A percentile compares a stretch with the other conserved stretches of the same genome.
These are phyloP conservation scores for Chionomys nivalis DNA, from an alignment of 2,113 vertebrate genomes.

Conservation along the genomic window DNA sequence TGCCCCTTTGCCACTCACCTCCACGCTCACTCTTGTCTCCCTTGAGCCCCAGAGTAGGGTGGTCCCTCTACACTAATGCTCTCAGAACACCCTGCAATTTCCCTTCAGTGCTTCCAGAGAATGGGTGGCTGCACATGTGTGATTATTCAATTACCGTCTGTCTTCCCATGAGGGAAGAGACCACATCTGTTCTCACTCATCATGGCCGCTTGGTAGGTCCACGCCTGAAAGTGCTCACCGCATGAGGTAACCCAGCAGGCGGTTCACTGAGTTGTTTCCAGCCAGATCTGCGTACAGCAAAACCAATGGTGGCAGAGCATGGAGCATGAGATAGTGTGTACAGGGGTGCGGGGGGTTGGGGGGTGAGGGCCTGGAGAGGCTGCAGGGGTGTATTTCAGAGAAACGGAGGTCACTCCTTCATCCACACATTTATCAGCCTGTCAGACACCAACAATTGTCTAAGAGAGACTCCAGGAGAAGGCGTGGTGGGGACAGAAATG, in stretches of 20 bases:
- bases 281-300: too few relatives aligned
- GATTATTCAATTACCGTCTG: background rate
- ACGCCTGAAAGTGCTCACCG: background rate
- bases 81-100: background rate
- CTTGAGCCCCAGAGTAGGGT: background rate
- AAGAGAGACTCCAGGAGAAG: background rate
- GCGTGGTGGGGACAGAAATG: rapidly evolving
- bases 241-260: background rate
- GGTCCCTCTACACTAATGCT: background rate
- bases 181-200: background rate
- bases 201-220: background rate
- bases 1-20: background rate
- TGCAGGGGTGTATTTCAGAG: rapidly evolving
- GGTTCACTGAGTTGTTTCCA: background rate
- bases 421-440: background rate
- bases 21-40: background rate
- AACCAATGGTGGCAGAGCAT: too few relatives aligned
- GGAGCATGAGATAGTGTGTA: rapidly evolving
- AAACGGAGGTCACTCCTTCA: background rate
- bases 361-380: background rate
- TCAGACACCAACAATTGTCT: background rate
- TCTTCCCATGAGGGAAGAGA: background rate
- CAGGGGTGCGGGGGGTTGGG: rapidly evolving
- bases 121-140: background rate
- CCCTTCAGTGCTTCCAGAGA: background rate